phyloP scores from a whole-genome alignment of 2,888 invertebrate species.

The Hipparchia semele region DNA sequence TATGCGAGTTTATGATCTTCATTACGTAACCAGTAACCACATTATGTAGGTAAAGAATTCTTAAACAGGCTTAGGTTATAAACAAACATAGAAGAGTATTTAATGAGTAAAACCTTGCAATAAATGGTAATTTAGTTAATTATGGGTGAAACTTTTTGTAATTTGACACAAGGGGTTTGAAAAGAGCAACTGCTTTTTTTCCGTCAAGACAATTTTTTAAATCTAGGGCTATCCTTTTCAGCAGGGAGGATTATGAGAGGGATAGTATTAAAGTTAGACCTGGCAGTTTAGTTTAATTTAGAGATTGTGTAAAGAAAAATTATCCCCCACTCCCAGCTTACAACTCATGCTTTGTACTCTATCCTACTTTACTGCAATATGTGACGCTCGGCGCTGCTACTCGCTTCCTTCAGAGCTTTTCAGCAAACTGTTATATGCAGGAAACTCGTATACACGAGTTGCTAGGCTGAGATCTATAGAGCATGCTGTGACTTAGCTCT shows the following conservation, averaged over 20 bases:
- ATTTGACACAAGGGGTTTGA: too few species aligned
- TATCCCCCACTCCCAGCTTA: background rate
- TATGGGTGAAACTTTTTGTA: too few species aligned
- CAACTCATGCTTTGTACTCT: constrained; percentile 18
- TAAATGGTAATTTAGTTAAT: background rate
- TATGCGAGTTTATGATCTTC: background rate
- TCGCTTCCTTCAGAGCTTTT: constrained; percentile 34
- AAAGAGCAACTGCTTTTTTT: too few species aligned
- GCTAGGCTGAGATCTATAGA: background rate
- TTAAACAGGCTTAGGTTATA: background rate
- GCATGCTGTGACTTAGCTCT: too few species aligned
- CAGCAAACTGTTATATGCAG: constrained; percentile 26
- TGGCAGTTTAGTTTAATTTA: too few species aligned
- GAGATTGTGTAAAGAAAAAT: too few species aligned
- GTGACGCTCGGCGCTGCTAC: constrained; percentile 27
- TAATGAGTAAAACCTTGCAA: background rate
- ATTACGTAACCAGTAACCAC: background rate
- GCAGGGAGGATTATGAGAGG: too few species aligned
- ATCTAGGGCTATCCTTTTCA: too few species aligned
- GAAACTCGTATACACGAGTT: constrained; percentile 15
- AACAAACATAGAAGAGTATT: background rate
- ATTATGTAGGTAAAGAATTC: background rate
- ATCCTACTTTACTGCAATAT: constrained; percentile 34
- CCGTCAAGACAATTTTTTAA: too few species aligned
- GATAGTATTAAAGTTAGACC: too few species aligned